Evolutionary conservation across 2,797 vertebrate species (phyloP), one percentile per base, ranked within the genome.

Genomic region (Carduelis carduelis): DNA sequence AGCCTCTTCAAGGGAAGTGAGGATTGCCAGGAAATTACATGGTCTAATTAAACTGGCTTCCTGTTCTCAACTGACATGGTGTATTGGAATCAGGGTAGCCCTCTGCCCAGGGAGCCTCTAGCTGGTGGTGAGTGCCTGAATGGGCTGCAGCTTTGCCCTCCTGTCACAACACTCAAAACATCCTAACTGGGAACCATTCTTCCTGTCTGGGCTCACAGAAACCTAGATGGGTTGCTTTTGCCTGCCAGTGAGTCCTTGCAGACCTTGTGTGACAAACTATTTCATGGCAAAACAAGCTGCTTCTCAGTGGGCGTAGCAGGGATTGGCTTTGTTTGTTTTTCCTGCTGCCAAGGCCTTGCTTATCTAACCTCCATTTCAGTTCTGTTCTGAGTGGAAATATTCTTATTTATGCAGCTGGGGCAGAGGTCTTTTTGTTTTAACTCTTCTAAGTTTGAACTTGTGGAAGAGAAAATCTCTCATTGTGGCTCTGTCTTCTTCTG

Each of bases 361-460:
- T 96, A 97, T 96, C 95, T 97, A 91, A 94, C 83, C 94, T 96
- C 85, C 80, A 21, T 83, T 96, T 85, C 20, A 56, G 79, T 52
- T 41, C 59, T 82, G 72, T 71, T 91, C 79, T 72, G 76, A 9
- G 0, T 91, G 93, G 89, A 95, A 95, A 96, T 76, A 49, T 52
- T 87, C 79, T 57, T 97, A 97, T 97, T 97, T 97, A 93, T 96
- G 83, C 96, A 97, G 95, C 96, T 96, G 94, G 80, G 43, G 26
- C 44, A 88, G 83, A 92, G 83, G 66, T 46, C 39, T 90, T 90
- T 81, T 63, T 76, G 30, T 32, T 92, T 96, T 95, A 95, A 96
- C 94, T 82, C 91, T 72, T 94, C 14, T 18, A 28, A 24, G 77
- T 56, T 60, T 66, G 80, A 86, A 76, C 41, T 82, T n/a, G 18